Evolutionary conservation across 1,140 invertebrate genomes (phyloP).

Genomic region (Lethocerus indicus): DNA sequence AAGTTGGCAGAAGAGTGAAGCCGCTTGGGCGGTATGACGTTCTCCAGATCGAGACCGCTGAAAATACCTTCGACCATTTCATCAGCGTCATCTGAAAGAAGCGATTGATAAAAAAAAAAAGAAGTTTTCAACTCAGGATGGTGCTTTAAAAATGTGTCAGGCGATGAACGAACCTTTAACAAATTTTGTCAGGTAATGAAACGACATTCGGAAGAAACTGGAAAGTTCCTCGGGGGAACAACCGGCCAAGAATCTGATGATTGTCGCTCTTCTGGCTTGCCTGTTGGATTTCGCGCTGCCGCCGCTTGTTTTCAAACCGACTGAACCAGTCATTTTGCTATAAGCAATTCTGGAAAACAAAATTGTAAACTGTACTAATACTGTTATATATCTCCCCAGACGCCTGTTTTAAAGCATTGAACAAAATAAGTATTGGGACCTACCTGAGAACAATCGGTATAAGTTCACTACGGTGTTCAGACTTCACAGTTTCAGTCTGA

Average conservation of each 20-base stretch:
- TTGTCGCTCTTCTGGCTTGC: constrained; percentile 47
- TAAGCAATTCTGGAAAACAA: constrained; percentile 46
- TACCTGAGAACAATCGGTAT: constrained; percentile 63
- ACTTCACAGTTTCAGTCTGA: constrained; percentile 42
- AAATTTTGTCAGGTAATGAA: constrained; percentile 49
- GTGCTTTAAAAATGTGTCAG: background rate
- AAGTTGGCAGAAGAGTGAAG: constrained; percentile 59
- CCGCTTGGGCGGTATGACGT: constrained; percentile 48
- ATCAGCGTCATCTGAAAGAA: constrained; percentile 9
- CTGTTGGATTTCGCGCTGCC: constrained; percentile 37
- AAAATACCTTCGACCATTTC: constrained; percentile 21
- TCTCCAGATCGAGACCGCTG: constrained; percentile 34
- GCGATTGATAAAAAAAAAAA: background rate
- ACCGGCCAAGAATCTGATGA: constrained; percentile 71
- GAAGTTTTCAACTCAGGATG: background rate
- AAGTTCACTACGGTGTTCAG: constrained; percentile 53
- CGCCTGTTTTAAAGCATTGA: background rate
- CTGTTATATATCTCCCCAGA: background rate
- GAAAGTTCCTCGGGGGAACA: constrained; percentile 59
- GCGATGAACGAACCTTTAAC: constrained; percentile 25
- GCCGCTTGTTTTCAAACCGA: constrained; percentile 42
- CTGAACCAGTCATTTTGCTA: constrained; percentile 73
- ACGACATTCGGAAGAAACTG: constrained; percentile 67
- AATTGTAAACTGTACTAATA: background rate
- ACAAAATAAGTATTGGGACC: background rate